Evolutionary conservation across 2,888 invertebrate species (phyloP).

Genomic region (Thysanoteuthis rhombus): DNA sequence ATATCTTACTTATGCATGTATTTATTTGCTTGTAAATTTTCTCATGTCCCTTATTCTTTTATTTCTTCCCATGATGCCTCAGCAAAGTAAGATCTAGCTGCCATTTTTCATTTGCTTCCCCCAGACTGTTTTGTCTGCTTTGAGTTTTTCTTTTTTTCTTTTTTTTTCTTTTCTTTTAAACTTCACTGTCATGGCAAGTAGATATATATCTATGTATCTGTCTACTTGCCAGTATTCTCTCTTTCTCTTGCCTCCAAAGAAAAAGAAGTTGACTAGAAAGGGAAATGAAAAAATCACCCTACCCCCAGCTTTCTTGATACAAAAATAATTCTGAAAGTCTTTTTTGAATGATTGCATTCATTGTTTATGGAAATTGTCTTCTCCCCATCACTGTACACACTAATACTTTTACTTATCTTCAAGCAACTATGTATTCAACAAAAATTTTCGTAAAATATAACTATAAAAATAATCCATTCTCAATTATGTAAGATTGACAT

Average conservation of each 20-base stretch:
- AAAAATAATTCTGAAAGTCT: neutral
- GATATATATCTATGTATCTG: neutral
- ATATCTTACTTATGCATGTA: too few relatives aligned
- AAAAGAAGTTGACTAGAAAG: neutral
- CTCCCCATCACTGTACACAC: neutral
- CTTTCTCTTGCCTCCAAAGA: neutral
- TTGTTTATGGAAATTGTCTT: neutral
- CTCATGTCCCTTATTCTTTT: neutral
- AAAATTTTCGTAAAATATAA: too few relatives aligned
- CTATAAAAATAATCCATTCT: too few relatives aligned
- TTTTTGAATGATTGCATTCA: neutral
- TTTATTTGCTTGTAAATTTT: too few relatives aligned
- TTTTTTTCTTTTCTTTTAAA: too few relatives aligned
- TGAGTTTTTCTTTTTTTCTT: neutral
- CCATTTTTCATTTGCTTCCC: too few relatives aligned
- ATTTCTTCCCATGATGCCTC: neutral
- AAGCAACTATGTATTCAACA: too few relatives aligned
- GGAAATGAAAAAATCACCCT: neutral
- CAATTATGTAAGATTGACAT: too few relatives aligned
- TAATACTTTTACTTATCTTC: neutral
- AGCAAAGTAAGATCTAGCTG: neutral
- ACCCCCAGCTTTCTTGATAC: neutral
- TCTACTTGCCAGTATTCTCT: neutral
- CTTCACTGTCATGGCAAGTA: neutral
- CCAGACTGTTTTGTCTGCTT: too few relatives aligned